Evolutionary conservation across 2,113 vertebrate genomes (phyloP).

Genomic region (Chaetura pelagica): DNA sequence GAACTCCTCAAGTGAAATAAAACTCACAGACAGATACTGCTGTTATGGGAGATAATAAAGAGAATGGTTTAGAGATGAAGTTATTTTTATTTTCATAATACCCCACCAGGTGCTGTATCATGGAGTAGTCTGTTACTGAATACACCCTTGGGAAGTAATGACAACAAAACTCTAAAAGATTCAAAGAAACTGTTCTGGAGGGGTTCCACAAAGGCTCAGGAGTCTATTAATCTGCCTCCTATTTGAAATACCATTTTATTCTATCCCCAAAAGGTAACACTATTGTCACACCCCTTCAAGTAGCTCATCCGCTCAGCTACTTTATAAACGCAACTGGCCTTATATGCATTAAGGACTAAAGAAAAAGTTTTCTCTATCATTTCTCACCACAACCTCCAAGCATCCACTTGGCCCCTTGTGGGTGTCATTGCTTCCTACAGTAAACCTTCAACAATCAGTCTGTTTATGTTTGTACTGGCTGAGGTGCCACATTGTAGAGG

Average conservation of each 20-base stretch:
- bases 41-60: conserved; percentile 32
- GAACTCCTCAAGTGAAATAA: conserved; percentile 34
- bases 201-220: background rate
- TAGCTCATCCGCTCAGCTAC: background rate
- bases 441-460: background rate
- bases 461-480: background rate
- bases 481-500: background rate
- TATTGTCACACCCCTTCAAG: background rate
- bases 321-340: background rate
- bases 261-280: background rate
- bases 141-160: background rate
- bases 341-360: background rate
- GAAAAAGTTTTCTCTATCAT: background rate
- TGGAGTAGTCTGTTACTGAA: background rate
- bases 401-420: background rate
- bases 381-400: background rate
- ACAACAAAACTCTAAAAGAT: background rate
- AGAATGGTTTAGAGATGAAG: background rate
- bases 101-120: background rate
- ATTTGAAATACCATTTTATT: background rate
- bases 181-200: background rate
- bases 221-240: background rate
- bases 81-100: conserved; percentile 20
- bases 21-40: conserved; percentile 32
- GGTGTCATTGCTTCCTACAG: background rate